These are phyloP conservation scores for Hermatobates lingyangjiaoensis DNA, from an alignment of 1,140 invertebrate species.

Conservation along the genomic window DNA sequence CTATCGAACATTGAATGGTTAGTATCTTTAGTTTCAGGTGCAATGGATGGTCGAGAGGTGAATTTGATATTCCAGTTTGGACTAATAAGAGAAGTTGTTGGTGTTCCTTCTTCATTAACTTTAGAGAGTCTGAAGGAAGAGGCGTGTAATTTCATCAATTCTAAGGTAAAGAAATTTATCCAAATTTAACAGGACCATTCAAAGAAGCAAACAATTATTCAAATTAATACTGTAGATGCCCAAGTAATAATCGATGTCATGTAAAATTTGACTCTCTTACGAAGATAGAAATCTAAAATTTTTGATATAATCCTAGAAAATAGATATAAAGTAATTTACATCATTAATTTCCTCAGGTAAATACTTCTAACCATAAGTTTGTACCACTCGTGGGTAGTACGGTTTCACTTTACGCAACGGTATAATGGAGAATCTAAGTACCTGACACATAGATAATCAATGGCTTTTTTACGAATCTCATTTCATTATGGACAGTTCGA, in stretches of 20 bases:
- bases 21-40: no score
- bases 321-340: neutral
- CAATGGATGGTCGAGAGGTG: slow-evolving; percentile 16
- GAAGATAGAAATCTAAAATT: neutral
- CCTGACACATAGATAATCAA: no score
- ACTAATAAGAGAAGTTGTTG: slow-evolving; percentile 70
- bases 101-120: slow-evolving; percentile 62
- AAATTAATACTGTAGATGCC: neutral
- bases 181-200: neutral
- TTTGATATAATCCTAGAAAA: neutral
- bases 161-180: slow-evolving; percentile 43
- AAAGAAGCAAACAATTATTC: neutral
- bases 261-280: neutral
- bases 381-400: no score
- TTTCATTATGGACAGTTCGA: no score
- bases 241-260: neutral
- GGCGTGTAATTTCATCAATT: slow-evolving; percentile 85
- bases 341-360: neutral
- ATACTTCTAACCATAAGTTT: no score
- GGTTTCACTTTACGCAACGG: no score
- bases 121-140: slow-evolving; percentile 80
- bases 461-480: no score
- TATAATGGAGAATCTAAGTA: no score
- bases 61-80: slow-evolving; percentile 91
- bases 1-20: no score